These are phyloP conservation scores for Coranthus polyacanthus DNA, from an alignment of 2,797 vertebrate genomes.

Conservation along the genomic window DNA sequence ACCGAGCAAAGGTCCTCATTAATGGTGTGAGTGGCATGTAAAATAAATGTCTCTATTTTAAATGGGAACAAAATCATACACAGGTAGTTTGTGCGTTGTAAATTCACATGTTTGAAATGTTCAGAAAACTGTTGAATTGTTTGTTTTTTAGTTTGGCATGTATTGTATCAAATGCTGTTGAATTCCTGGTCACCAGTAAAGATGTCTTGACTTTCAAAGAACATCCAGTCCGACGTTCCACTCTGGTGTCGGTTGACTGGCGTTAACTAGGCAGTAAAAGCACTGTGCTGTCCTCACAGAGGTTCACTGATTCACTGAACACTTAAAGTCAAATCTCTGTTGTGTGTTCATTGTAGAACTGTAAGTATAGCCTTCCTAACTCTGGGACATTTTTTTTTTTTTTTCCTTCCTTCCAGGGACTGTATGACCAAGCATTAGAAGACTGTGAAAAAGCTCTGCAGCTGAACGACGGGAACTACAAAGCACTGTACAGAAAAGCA, in stretches of 20 bases:
- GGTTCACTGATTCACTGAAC: conserved; percentile 13
- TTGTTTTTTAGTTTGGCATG: too few relatives aligned
- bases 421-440: conserved; percentile 91
- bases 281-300: conserved; percentile 10
- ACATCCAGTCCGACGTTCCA: neutral
- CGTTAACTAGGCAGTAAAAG: conserved; percentile 18
- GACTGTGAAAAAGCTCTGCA: conserved; percentile 92
- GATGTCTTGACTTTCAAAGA: neutral
- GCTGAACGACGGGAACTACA: conserved; percentile 91
- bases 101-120: too few relatives aligned
- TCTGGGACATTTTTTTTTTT: neutral
- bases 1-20: too few relatives aligned
- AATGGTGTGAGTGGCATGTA: too few relatives aligned
- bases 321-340: conserved; percentile 15
- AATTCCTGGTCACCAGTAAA: too few relatives aligned
- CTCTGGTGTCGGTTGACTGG: neutral
- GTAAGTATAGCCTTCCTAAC: conserved; percentile 2
- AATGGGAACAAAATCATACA: too few relatives aligned
- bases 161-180: too few relatives aligned
- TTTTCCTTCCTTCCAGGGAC: conserved; percentile 80
- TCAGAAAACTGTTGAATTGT: too few relatives aligned
- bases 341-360: neutral
- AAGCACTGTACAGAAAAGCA: conserved; percentile 93
- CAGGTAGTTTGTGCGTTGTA: too few relatives aligned
- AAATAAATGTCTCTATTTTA: too few relatives aligned